Percentiles rank a stretch among this genome's conserved stretches.
Conservation (phyloP, 2,797 vertebrate species). For the Glyptemys insculpta region DNA sequence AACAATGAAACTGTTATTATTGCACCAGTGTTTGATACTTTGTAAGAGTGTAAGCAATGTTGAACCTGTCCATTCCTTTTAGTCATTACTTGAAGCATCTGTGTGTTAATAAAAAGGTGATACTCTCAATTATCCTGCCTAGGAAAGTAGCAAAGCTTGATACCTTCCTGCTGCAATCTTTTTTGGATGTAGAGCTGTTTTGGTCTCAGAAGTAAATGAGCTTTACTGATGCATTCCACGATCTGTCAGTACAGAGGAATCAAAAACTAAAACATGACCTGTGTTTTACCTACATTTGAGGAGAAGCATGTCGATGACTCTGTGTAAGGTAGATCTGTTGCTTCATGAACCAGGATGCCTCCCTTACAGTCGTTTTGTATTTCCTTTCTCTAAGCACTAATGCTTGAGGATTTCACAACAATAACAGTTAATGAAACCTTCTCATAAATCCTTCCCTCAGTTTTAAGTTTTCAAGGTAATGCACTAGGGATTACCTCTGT, state of each 20-base stretch:
- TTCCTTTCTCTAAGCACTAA: slow-evolving; percentile 29
- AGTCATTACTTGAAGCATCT: slow-evolving; percentile 49
- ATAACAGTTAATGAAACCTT: slow-evolving; percentile 3
- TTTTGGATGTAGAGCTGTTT: not conserved
- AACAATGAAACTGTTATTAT: not conserved
- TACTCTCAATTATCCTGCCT: slow-evolving; percentile 43
- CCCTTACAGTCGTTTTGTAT: not conserved
- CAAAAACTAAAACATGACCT: not conserved
- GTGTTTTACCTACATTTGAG: slow-evolving; percentile 7
- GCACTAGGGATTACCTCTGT: not conserved
- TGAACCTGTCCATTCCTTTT: slow-evolving; percentile 48
- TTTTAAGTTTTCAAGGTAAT: not conserved
- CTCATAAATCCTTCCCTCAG: not conserved
- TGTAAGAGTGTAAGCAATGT: not conserved
- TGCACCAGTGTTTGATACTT: slow-evolving; percentile 26
- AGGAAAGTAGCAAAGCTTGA: slow-evolving; percentile 30
- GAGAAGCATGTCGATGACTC: slow-evolving; percentile 12
- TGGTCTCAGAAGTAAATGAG: not conserved
- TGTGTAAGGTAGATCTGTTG: not conserved
- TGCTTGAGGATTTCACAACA: not conserved
- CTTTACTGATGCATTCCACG: not conserved
- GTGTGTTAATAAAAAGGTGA: slow-evolving; percentile 50
- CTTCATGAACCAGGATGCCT: not conserved
- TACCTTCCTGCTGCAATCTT: slow-evolving; percentile 5
- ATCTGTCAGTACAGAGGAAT: not conserved